Evolutionary conservation across 2,113 vertebrate species (phyloP).

Genomic region (Pelmatolapia mariae): DNA sequence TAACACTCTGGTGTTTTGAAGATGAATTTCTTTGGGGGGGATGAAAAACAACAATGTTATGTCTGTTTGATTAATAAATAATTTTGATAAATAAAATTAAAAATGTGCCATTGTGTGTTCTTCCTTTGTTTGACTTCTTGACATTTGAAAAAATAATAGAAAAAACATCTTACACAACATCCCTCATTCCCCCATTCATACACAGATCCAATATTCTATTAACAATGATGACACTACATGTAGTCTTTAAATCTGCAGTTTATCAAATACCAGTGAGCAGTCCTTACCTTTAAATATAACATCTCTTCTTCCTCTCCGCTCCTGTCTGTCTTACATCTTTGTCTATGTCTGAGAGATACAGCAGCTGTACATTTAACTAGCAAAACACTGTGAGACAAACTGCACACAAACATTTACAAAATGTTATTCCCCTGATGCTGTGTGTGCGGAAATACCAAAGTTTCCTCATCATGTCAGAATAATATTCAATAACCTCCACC

Average conservation of each 20-base stretch:
- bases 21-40: not conserved
- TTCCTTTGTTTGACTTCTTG: accelerated
- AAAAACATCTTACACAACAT: accelerated
- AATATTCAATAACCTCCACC: too few relatives aligned
- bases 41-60: not conserved
- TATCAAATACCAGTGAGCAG: accelerated
- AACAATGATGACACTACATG: not conserved
- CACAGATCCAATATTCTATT: not conserved
- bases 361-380: not conserved
- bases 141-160: accelerated
- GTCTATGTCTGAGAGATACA: not conserved
- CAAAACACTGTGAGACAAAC: not conserved
- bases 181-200: accelerated
- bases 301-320: not conserved
- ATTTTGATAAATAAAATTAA: not conserved
- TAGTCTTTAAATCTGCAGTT: not conserved
- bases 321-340: not conserved
- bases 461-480: not conserved
- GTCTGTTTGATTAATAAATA: not conserved
- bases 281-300: not conserved
- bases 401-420: accelerated
- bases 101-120: accelerated
- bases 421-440: accelerated
- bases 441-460: not conserved
- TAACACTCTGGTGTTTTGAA: accelerated